phyloP scores from a whole-genome alignment of 2,888 invertebrate species.

The Tachystola acroxantha region DNA sequence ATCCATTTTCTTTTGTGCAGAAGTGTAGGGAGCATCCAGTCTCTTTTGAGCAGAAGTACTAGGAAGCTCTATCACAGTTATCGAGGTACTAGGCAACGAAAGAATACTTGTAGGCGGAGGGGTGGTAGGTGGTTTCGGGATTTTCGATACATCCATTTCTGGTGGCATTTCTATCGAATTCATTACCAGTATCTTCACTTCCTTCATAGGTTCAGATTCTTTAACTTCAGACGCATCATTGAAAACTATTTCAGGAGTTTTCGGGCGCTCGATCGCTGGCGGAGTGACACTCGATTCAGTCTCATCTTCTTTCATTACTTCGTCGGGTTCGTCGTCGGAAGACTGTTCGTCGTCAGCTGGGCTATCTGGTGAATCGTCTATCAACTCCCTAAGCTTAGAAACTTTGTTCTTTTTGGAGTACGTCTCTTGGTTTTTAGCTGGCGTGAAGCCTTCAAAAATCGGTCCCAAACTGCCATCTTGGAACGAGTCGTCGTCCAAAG shows the following conservation, averaged over 20 bases:
- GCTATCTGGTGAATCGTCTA: constrained; percentile 71
- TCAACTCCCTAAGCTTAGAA: constrained; percentile 60
- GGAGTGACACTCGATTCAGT: constrained; percentile 35
- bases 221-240: constrained; percentile 21
- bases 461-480: constrained; percentile 72
- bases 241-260: constrained; percentile 29
- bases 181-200: constrained; percentile 2
- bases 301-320: constrained; percentile 38
- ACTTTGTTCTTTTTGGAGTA: constrained; percentile 74
- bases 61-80: background rate
- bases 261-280: constrained; percentile 30
- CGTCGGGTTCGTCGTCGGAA: constrained; percentile 66
- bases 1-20: constrained; percentile 14
- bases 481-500: constrained; percentile 79
- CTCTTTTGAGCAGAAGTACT: background rate
- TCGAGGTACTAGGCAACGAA: background rate
- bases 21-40: background rate
- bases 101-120: constrained; percentile 38
- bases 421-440: constrained; percentile 76
- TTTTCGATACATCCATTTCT: constrained; percentile 21
- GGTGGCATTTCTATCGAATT: constrained; percentile 6
- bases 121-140: constrained; percentile 47
- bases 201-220: constrained; percentile 8
- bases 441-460: constrained; percentile 76
- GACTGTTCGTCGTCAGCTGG: constrained; percentile 74